Evolutionary conservation across 2,888 invertebrate species (phyloP), one percentile per base, ranked within the genome.

Genomic region (Lasioglossum lativentre): DNA sequence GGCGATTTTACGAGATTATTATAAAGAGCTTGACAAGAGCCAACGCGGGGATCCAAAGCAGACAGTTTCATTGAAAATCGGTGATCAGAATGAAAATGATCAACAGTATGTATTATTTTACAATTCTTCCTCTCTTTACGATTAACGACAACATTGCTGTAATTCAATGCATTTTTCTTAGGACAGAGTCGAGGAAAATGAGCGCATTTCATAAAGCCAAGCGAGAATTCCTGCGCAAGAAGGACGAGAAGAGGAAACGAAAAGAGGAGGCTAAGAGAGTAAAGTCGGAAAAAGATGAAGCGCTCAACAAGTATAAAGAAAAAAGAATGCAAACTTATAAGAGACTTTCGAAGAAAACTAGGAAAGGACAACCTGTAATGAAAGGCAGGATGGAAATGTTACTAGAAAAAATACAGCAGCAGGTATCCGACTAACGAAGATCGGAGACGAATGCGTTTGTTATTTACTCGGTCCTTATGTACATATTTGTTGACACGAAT

Each of bases 361-460:
- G 96, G 91, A 97, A 96, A 91, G 98, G 98, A 0, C 98, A 98
- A 93, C 98, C 98, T 0, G 95, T 98, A 2, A 98, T 98, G 98
- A 97, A 97, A 83, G 97, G 97, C 78, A 96, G 98, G 90, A 96
- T 98, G 47, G 93, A 98, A 95, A 94, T 98, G 92, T 95, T 98
- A 78, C 95, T 98, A 27, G 97, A 98, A 92, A 97, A 97, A 95
- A 97, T 98, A 90, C 96, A 97, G 94, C 95, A 95, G 92, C 91
- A 90, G 82, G 85, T 83, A 80, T 78, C 63, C 2, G 23, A 30
- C 6, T 78, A 40, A 70, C 30, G 0, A 30, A 30, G 8, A 63
- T 16, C 0, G 2, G 6, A 63, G 14, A 16, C 1, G 6, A 6
- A 63, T 16, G 0, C 2, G 14, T 59, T 59, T 16, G 5, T 59